A percentile compares a stretch with the other conserved stretches of the same genome.
Conservation (phyloP, 2,797 vertebrate species). For the Chaetophractus vellerosus region DNA sequence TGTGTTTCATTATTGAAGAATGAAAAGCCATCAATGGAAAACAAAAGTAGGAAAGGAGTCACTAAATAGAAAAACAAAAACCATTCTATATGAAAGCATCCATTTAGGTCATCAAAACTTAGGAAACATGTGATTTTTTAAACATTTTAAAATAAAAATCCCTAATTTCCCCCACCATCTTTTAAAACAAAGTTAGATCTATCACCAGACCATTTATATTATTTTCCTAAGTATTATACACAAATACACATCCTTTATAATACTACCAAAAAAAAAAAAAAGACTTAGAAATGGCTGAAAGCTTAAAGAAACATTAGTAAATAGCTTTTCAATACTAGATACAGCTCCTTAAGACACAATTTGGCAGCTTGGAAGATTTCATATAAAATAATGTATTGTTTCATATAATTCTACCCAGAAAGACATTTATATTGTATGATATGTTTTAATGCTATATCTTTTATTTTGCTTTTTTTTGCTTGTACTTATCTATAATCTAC, state of each 20-base stretch:
- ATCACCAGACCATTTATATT: neutral
- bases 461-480: neutral
- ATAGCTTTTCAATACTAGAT: constrained; percentile 54
- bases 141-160: constrained; percentile 67
- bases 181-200: constrained; percentile 54
- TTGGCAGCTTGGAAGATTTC: constrained; percentile 44
- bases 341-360: constrained; percentile 36
- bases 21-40: constrained; percentile 30
- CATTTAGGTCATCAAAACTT: constrained; percentile 49
- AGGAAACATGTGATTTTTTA: constrained; percentile 40
- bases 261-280: neutral
- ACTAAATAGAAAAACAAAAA: constrained; percentile 58
- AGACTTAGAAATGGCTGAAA: constrained; percentile 59
- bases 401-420: constrained; percentile 68
- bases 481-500: neutral
- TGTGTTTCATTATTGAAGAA: constrained; percentile 65
- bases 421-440: constrained; percentile 38
- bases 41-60: neutral
- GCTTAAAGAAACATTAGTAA: constrained; percentile 56
- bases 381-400: constrained; percentile 73
- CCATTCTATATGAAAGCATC: constrained; percentile 56
- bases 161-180: neutral
- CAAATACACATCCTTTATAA: constrained; percentile 32
- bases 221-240: constrained; percentile 44
- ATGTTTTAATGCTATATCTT: constrained; percentile 16